Base-by-base conservation (phyloP, 92 coral and sea anemone genomes). In the Muricea muricata region DNA sequence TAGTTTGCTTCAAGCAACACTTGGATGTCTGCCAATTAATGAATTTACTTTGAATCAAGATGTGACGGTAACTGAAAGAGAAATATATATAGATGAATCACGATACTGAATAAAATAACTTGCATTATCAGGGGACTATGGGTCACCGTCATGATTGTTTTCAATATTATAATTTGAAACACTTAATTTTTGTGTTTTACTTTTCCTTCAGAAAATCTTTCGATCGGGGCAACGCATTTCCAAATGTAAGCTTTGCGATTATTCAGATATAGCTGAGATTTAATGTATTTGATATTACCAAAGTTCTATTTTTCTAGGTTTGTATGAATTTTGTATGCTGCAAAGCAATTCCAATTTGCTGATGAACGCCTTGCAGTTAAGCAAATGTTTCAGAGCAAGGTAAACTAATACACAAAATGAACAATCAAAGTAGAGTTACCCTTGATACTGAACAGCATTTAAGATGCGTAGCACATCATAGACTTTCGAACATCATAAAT, bases 141-240 rank as follows among this genome's bases (percentile, higher is more conserved):
- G n/a, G n/a, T n/a, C n/a, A n/a, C n/a, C n/a, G n/a, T n/a, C n/a
- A n/a, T n/a, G n/a, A n/a, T n/a, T n/a, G n/a, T n/a, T n/a, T n/a
- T n/a, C n/a, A n/a, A n/a, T n/a, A n/a, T n/a, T n/a, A n/a, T n/a
- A n/a, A n/a, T n/a, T n/a, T n/a, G n/a, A n/a, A n/a, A n/a, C n/a
- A n/a, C n/a, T n/a, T n/a, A n/a, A n/a, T n/a, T n/a, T n/a, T 47
- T 0, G 26, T 14, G 18, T 58, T 47, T n/a, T 28, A 23, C 13
- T 32, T 79, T 63, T 61, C 29, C 32, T 33, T 89, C 42, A 97
- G 99, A 97, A 97, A 93, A 97, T 97, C 48, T 92, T 97, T 70
- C 94, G 99, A n/a, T 86, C 94, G 4, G 99, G 99, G 68, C 99
- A 97, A 87, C 93, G 99, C 80, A 91, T 97, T 12, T 86, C 98